Conservation (phyloP, 2,797 vertebrate species). For the Sebastes trivittatus region DNA sequence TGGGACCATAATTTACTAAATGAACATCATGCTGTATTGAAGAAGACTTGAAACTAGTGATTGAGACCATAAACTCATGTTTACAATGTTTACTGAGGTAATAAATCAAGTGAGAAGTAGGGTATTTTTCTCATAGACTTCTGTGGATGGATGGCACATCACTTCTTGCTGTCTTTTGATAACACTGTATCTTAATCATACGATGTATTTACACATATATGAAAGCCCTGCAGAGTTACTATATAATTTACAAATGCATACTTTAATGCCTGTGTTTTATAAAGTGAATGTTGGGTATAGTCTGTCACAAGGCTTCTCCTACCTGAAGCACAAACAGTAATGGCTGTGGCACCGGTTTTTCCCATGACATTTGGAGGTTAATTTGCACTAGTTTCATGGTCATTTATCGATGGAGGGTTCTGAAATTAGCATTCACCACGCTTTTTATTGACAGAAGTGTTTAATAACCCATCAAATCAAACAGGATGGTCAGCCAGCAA, state of each 20-base stretch:
- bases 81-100: too few species aligned
- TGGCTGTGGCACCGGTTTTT: constrained; percentile 75
- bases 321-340: constrained; percentile 68
- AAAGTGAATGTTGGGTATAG: background rate
- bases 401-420: constrained; percentile 81
- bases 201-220: background rate
- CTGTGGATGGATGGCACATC: background rate
- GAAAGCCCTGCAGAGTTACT: background rate
- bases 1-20: fast-evolving
- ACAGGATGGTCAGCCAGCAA: constrained; percentile 65
- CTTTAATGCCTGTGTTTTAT: background rate
- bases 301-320: constrained; percentile 42
- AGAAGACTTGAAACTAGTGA: too few species aligned
- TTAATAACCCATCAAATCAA: constrained; percentile 85
- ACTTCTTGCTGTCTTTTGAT: background rate
- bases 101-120: too few species aligned
- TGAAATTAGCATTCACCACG: constrained; percentile 86
- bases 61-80: too few species aligned
- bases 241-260: background rate
- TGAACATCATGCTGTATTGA: too few species aligned
- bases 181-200: background rate
- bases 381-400: constrained; percentile 85
- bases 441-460: constrained; percentile 86
- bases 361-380: constrained; percentile 88
- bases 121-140: fast-evolving